phyloP scores from a whole-genome alignment of 2,888 invertebrate species.

The Poecilus cupreus region DNA sequence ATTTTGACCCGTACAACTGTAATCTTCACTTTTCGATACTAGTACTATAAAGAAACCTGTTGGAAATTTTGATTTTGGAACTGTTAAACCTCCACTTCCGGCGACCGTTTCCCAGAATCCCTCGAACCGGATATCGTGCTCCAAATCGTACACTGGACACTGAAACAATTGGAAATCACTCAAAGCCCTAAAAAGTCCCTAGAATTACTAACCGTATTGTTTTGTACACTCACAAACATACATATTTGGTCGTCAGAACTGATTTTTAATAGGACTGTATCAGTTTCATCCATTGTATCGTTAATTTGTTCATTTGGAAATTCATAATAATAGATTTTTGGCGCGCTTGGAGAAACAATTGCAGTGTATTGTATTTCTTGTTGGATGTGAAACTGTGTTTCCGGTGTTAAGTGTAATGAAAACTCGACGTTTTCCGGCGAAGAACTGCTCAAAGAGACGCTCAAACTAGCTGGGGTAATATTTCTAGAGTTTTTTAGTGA shows the following conservation, averaged over 20 bases:
- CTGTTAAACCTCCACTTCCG: conserved; percentile 84
- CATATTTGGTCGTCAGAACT: conserved; percentile 80
- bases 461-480: background rate
- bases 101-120: conserved; percentile 88
- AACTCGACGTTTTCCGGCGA: conserved; percentile 77
- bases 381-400: conserved; percentile 77
- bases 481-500: background rate
- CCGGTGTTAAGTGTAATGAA: conserved; percentile 76
- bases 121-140: conserved; percentile 84
- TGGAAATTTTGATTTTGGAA: conserved; percentile 83
- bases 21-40: conserved; percentile 82
- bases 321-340: conserved; percentile 76
- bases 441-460: conserved; percentile 72
- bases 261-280: conserved; percentile 77
- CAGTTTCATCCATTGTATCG: conserved; percentile 64
- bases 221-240: conserved; percentile 87
- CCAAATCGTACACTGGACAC: conserved; percentile 91
- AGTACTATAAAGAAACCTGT: conserved; percentile 87
- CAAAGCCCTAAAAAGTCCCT: background rate
- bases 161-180: conserved; percentile 68
- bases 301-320: conserved; percentile 67
- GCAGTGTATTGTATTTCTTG: conserved; percentile 71
- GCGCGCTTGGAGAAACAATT: conserved; percentile 73
- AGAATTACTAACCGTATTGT: conserved; percentile 77
- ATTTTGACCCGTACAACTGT: conserved; percentile 75